phyloP scores from a whole-genome alignment of 2,113 vertebrate species.

The Chrysochloris asiatica region DNA sequence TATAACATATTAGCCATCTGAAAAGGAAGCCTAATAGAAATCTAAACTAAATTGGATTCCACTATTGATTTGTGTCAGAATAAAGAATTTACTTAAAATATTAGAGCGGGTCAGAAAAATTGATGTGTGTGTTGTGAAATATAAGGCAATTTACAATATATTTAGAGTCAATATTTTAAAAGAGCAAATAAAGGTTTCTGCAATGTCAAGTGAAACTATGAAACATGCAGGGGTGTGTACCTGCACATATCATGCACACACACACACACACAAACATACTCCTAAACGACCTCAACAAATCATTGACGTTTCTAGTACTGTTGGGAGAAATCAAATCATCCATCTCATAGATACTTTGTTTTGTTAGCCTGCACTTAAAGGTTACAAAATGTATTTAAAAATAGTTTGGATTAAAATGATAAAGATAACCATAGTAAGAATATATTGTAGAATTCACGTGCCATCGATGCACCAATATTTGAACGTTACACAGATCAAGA shows the following conservation, averaged over 20 bases:
- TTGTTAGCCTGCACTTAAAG: not conserved
- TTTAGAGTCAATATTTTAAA: conserved; percentile 35
- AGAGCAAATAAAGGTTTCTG: not conserved
- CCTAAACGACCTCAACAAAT: not conserved
- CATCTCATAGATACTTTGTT: not conserved
- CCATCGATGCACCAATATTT: not conserved
- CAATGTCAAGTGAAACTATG: conserved; percentile 5
- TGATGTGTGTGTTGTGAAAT: not conserved
- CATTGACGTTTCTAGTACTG: not conserved
- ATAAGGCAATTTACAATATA: conserved; percentile 35
- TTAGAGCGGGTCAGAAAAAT: conserved; percentile 30
- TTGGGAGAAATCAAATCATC: conserved; percentile 13
- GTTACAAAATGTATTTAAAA: not conserved
- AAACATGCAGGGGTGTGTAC: too few relatives aligned
- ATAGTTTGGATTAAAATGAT: conserved; percentile 40
- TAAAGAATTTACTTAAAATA: conserved; percentile 46
- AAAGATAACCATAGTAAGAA: too few relatives aligned
- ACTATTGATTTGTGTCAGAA: conserved; percentile 56
- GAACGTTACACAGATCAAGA: conserved; percentile 38
- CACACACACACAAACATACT: not conserved
- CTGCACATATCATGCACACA: too few relatives aligned
- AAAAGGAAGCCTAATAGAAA: conserved; percentile 67
- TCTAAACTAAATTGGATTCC: conserved; percentile 58
- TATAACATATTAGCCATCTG: conserved; percentile 62
- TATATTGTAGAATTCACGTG: not conserved